phyloP scores from a whole-genome alignment of 2,797 vertebrate species.

The Sylvilagus floridanus region DNA sequence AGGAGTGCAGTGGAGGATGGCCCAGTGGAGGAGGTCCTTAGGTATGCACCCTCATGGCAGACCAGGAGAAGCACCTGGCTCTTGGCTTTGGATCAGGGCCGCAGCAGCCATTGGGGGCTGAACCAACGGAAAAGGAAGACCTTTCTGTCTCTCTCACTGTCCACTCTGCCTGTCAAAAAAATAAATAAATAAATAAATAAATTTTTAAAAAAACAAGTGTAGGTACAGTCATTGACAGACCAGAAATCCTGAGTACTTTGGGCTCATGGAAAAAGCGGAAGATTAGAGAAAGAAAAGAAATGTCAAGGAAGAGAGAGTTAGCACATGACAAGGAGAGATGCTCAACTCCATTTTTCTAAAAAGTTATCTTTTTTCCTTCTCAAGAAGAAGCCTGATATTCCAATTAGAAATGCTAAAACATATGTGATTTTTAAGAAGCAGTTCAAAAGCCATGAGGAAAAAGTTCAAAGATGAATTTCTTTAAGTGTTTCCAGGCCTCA shows the following conservation, averaged over 20 bases:
- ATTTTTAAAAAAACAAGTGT: not conserved
- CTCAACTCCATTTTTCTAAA: not conserved
- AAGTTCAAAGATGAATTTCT: not conserved
- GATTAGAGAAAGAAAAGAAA: not conserved
- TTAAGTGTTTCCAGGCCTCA: not conserved
- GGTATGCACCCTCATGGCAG: too few relatives aligned
- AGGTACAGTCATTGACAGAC: not conserved
- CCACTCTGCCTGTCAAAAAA: too few relatives aligned
- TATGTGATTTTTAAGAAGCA: not conserved
- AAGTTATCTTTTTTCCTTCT: not conserved
- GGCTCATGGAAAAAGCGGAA: not conserved
- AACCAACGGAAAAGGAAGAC: too few relatives aligned
- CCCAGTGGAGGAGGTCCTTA: too few relatives aligned
- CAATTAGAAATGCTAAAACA: constrained; percentile 25
- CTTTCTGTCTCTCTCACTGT: too few relatives aligned
- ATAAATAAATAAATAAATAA: too few relatives aligned
- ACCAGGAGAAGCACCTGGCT: too few relatives aligned
- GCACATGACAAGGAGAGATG: not conserved
- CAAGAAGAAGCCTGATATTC: not conserved
- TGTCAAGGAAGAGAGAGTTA: not conserved
- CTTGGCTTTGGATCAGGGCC: too few relatives aligned
- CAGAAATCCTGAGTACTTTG: not conserved
- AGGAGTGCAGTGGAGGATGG: too few relatives aligned
- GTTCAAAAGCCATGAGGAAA: not conserved
- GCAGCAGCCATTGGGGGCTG: too few relatives aligned